Conservation (phyloP, 2,113 vertebrate species). For the Tonatia bakeri region DNA sequence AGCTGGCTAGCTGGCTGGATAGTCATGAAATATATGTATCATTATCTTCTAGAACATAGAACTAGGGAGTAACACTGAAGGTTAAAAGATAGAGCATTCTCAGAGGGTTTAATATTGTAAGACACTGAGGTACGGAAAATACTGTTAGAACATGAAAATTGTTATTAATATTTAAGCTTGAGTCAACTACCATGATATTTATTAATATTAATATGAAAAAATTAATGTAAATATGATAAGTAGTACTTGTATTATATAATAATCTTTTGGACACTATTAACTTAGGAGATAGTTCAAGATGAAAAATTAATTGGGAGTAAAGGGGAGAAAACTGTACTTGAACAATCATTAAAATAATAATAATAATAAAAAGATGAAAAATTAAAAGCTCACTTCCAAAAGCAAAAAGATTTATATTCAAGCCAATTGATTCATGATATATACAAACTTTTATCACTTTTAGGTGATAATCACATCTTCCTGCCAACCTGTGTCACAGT, state of each 20-base stretch:
- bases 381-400: background rate
- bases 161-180: background rate
- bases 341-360: no score
- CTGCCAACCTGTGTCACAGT: background rate
- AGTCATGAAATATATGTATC: background rate
- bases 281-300: background rate
- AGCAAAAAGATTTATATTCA: background rate
- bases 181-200: background rate
- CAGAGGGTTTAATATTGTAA: conserved; percentile 71
- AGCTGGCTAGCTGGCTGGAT: background rate
- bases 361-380: conserved; percentile 24
- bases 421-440: background rate
- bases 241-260: background rate
- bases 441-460: background rate
- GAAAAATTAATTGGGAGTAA: conserved; percentile 12
- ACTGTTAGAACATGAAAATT: background rate
- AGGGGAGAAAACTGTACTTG: no score
- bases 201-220: conserved; percentile 9
- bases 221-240: background rate
- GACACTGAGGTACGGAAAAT: conserved; percentile 63
- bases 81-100: conserved; percentile 68
- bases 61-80: background rate
- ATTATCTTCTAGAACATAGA: background rate
- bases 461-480: background rate
- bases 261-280: background rate